These are phyloP conservation scores for Griposia aprilina DNA, from an alignment of 2,888 invertebrate genomes.

Conservation along the genomic window DNA sequence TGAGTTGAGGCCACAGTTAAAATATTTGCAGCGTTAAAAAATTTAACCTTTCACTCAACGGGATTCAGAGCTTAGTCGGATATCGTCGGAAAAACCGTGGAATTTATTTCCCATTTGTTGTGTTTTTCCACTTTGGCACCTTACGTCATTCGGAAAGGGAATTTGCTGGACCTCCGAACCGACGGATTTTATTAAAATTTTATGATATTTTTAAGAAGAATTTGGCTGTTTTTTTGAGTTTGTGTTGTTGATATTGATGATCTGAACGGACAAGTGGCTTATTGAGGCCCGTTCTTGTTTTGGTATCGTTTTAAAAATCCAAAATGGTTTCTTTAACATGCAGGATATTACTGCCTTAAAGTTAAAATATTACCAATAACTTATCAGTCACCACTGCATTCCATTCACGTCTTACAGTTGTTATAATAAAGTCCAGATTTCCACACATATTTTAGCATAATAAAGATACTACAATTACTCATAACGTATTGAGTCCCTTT, in stretches of 20 bases:
- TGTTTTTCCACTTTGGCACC: conserved; percentile 34
- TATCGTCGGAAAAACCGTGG: conserved; percentile 15
- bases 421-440: neutral
- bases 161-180: conserved; percentile 8
- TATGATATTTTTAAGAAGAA: neutral
- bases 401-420: neutral
- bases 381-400: neutral
- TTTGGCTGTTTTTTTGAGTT: neutral
- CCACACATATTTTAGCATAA: neutral
- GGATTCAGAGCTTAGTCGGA: conserved; percentile 26
- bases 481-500: conserved; percentile 5
- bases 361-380: neutral
- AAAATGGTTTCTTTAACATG: neutral
- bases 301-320: neutral
- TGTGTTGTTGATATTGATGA: neutral
- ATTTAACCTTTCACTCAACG: conserved; percentile 24
- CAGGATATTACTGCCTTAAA: neutral
- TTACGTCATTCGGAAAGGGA: conserved; percentile 3
- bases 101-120: conserved; percentile 39
- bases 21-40: conserved; percentile 48
- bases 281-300: neutral
- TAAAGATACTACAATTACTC: neutral
- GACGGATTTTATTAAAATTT: conserved; percentile 11
- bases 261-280: neutral
- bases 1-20: conserved; percentile 5